Conservation (phyloP, 2,113 vertebrate species). For the Marmota flaviventris region DNA sequence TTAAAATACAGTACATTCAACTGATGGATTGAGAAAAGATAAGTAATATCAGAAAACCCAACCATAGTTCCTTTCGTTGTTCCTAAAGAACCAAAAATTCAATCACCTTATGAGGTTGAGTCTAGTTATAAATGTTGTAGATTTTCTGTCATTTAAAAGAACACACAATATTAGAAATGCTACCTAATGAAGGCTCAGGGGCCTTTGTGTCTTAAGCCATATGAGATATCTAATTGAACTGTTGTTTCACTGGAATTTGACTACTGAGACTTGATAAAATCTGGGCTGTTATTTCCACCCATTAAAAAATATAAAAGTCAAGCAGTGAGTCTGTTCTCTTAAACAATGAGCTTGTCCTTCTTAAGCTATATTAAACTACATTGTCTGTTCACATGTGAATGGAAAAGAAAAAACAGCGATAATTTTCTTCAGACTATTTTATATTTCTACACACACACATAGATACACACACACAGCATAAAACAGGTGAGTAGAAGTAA, state of each 20-base stretch:
- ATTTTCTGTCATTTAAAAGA: neutral
- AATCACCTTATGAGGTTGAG: neutral
- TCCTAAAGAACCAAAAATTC: conserved; percentile 27
- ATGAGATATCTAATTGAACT: neutral
- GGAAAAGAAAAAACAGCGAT: neutral
- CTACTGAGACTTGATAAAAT: conserved; percentile 7
- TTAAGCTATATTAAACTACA: neutral
- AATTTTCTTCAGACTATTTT: conserved; percentile 29
- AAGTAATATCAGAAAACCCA: conserved; percentile 32
- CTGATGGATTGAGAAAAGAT: neutral
- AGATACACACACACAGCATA: conserved; percentile 26
- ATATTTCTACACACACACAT: neutral
- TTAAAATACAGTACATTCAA: conserved; percentile 17
- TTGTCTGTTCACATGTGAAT: neutral
- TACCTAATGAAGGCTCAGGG: neutral
- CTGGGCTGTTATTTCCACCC: neutral
- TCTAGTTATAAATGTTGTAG: neutral
- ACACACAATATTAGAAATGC: neutral
- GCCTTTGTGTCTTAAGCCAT: neutral
- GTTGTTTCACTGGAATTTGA: neutral
- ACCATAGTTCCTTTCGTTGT: conserved; percentile 16
- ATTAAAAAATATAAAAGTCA: conserved; percentile 47
- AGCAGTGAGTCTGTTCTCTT: neutral
- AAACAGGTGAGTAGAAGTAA: conserved; percentile 77
- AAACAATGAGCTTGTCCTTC: conserved; percentile 7